Conservation (phyloP, 2,113 vertebrate genomes). For the Ahaetulla prasina region DNA sequence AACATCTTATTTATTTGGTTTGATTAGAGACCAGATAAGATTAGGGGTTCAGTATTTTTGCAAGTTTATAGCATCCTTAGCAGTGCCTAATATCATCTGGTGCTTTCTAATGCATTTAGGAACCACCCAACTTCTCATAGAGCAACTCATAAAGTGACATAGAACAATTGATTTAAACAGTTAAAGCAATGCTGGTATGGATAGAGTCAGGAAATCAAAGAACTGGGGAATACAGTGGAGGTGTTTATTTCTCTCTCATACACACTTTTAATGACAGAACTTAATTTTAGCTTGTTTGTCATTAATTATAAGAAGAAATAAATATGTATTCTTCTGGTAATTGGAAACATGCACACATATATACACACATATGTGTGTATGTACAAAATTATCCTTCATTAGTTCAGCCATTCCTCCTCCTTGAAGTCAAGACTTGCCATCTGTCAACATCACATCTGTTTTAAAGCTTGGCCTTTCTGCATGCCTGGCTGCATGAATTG, state of each 20-base stretch:
- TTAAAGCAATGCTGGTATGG: not conserved
- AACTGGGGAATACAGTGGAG: not conserved
- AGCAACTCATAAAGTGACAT: not conserved
- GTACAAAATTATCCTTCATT: not conserved
- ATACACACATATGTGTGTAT: not conserved
- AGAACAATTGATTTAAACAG: not conserved
- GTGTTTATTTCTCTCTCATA: not conserved
- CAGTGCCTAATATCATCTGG: not conserved
- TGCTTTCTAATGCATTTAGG: not conserved
- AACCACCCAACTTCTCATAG: not conserved
- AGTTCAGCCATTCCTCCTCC: constrained; percentile 22
- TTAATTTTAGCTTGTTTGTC: not conserved
- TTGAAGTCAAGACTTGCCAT: constrained; percentile 43
- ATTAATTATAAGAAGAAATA: not conserved
- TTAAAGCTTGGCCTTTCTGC: constrained; percentile 39
- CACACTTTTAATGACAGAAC: not conserved
- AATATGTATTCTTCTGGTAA: not conserved
- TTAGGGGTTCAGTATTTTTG: not conserved
- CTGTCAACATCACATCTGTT: constrained; percentile 24
- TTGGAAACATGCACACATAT: not conserved
- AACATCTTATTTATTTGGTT: not conserved
- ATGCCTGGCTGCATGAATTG: constrained; percentile 17
- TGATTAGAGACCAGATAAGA: not conserved
- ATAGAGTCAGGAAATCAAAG: not conserved
- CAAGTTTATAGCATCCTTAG: not conserved